Evolutionary conservation across 2,888 invertebrate genomes (phyloP).

Genomic region (Ochropleura plecta): DNA sequence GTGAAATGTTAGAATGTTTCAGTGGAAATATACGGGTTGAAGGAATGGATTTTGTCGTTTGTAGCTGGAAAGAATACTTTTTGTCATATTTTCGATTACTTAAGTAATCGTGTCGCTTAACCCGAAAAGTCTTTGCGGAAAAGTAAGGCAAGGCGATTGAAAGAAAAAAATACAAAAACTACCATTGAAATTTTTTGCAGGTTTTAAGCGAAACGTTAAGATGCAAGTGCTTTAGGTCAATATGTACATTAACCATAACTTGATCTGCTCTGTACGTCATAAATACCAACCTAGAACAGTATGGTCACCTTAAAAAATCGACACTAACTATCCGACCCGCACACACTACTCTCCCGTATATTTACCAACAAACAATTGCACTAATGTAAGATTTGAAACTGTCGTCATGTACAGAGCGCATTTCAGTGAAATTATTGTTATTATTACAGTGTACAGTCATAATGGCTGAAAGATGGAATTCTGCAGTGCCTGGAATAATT

Average conservation of each 20-base stretch:
- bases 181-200: background rate
- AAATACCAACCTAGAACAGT: background rate
- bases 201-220: background rate
- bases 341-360: slow-evolving; percentile 45
- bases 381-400: slow-evolving; percentile 72
- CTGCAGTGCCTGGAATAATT: slow-evolving; percentile 23
- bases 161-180: background rate
- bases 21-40: slow-evolving; percentile 60
- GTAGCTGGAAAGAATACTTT: background rate
- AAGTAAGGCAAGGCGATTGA: background rate
- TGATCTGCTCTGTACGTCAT: no score
- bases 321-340: background rate
- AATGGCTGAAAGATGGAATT: slow-evolving; percentile 39
- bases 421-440: slow-evolving; percentile 69
- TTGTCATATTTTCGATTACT: no score
- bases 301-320: background rate
- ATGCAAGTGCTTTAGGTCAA: background rate
- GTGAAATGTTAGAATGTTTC: slow-evolving; percentile 37
- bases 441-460: slow-evolving; percentile 49
- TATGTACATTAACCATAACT: background rate
- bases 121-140: no score
- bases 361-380: slow-evolving; percentile 63
- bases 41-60: background rate
- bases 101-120: no score
- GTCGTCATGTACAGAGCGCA: slow-evolving; percentile 59